Evolutionary conservation across 2,888 invertebrate species (phyloP).

Genomic region (Tricholauxania praeusta): DNA sequence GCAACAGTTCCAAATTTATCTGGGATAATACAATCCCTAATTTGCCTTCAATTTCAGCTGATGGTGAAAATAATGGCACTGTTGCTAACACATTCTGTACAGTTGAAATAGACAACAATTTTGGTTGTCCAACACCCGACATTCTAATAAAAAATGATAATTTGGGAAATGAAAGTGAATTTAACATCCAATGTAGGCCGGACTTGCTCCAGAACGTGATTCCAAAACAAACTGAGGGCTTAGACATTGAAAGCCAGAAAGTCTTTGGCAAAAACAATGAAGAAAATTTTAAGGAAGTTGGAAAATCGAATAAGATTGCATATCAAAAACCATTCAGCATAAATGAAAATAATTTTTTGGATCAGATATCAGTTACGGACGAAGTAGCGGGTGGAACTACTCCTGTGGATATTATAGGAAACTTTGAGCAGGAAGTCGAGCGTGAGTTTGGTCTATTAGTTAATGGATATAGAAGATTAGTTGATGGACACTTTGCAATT

Average conservation of each 20-base stretch:
- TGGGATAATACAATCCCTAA: too few species aligned
- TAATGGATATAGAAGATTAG: slow-evolving; percentile 58
- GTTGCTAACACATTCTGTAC: background rate
- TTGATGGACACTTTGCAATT: slow-evolving; percentile 31
- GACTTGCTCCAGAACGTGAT: slow-evolving; percentile 4
- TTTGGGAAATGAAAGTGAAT: slow-evolving; percentile 16
- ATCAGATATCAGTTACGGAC: slow-evolving; percentile 36
- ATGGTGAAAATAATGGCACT: background rate
- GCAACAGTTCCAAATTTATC: too few species aligned
- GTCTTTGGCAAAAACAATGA: background rate
- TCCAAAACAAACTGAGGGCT: background rate
- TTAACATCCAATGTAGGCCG: background rate
- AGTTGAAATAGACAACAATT: background rate
- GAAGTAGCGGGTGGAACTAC: slow-evolving; percentile 56
- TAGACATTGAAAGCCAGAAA: background rate
- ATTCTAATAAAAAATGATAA: slow-evolving; percentile 60
- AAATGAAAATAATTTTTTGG: background rate
- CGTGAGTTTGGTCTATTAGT: slow-evolving; percentile 63
- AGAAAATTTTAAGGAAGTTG: background rate
- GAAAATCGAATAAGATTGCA: background rate
- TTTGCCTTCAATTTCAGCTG: background rate
- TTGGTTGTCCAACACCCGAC: slow-evolving; percentile 57
- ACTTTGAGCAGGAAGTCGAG: slow-evolving; percentile 65
- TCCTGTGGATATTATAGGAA: slow-evolving; percentile 64
- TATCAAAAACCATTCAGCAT: background rate